Conservation (phyloP, 2,797 vertebrate species). For the Sebastes aleutianus region DNA sequence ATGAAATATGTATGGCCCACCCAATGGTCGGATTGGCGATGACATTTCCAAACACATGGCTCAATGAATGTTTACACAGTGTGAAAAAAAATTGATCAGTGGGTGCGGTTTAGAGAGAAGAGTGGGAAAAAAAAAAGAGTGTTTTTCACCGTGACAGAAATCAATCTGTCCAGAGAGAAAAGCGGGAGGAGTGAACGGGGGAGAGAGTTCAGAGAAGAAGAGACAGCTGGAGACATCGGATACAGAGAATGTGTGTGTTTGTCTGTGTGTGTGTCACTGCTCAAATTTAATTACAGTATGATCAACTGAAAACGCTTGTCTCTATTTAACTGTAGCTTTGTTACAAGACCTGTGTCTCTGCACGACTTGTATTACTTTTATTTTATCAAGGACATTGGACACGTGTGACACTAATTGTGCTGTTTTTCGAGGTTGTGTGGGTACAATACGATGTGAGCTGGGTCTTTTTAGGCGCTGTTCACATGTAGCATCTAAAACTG, state of each 20-base stretch:
- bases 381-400: background rate
- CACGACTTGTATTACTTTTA: background rate
- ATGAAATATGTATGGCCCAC: slow-evolving; percentile 84
- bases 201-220: background rate
- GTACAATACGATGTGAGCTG: background rate
- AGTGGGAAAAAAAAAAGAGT: slow-evolving; percentile 10
- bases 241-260: background rate
- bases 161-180: slow-evolving; percentile 71
- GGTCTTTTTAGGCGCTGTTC: background rate
- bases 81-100: slow-evolving; percentile 79
- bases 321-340: slow-evolving; percentile 17
- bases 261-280: background rate
- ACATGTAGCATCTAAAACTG: no score
- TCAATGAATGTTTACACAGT: slow-evolving; percentile 83
- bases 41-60: slow-evolving; percentile 82
- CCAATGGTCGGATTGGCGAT: slow-evolving; percentile 70
- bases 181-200: slow-evolving; percentile 10
- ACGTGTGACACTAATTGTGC: background rate
- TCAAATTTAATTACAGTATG: slow-evolving; percentile 41
- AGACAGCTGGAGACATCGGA: slow-evolving; percentile 36
- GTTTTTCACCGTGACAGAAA: slow-evolving; percentile 70
- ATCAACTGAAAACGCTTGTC: slow-evolving; percentile 21
- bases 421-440: background rate
- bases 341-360: slow-evolving; percentile 7
- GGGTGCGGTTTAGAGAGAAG: slow-evolving; percentile 49